A percentile compares a stretch with the other conserved stretches of the same genome.
These are phyloP conservation scores for Gymnarchus niloticus DNA, from an alignment of 2,113 vertebrate genomes.

Conservation along the genomic window DNA sequence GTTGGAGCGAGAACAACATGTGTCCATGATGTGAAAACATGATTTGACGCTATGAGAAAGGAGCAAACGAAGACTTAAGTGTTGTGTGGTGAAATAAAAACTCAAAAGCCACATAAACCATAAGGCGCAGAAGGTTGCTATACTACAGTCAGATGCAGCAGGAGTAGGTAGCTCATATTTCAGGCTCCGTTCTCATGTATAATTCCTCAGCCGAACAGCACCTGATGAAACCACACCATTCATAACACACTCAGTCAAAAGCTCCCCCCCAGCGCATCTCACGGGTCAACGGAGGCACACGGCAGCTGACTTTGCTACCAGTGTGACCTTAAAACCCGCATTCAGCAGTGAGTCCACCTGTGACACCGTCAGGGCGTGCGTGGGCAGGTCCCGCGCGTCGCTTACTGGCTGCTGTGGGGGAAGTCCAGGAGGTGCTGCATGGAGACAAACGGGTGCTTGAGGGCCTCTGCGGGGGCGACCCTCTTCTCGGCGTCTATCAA, in stretches of 20 bases:
- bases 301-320: not conserved
- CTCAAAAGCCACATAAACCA: not conserved
- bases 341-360: not conserved
- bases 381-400: not conserved
- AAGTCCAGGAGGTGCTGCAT: slow-evolving; percentile 98
- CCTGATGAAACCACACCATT: not conserved
- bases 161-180: not conserved
- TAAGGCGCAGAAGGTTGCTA: not conserved
- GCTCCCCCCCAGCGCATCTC: not conserved
- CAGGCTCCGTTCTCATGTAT: not conserved
- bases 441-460: slow-evolving; percentile 91
- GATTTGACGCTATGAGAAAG: slow-evolving; percentile 79
- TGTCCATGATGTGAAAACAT: slow-evolving; percentile 97
- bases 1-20: slow-evolving; percentile 81
- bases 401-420: slow-evolving; percentile 96
- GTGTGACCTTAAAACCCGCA: not conserved
- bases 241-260: not conserved
- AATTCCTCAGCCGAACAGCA: not conserved
- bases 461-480: slow-evolving; percentile 81
- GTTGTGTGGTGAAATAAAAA: not conserved
- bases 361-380: not conserved
- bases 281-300: not conserved
- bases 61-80: not conserved
- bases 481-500: slow-evolving; percentile 91
- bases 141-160: not conserved